Evolutionary conservation across 2,888 invertebrate genomes (phyloP), one percentile per base, ranked within the genome.

Genomic region (Brachyptera putata): DNA sequence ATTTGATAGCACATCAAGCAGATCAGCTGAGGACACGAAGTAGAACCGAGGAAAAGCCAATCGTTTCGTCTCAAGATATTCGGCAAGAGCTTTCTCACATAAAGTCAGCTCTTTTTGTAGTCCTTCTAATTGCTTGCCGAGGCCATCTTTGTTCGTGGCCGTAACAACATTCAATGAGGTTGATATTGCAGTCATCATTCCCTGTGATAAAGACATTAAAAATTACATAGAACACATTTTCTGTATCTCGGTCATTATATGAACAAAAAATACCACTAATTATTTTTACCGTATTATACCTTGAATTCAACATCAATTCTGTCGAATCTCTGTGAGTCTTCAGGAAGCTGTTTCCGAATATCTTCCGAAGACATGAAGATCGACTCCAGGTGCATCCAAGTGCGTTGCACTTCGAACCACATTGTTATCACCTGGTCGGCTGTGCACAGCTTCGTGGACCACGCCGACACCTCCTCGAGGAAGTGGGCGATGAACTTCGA

Each of bases 311-410:
- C 78, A 73, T 97, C 96, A 67, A 96, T 92, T 67, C 84, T 84
- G 76, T 95, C 92, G 75, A 97, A 97, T 71, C 96, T 81, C 57
- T 87, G 86, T 0, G 96, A 94, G 76, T 97, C 97, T 66, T 92
- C 89, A 1, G 97, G 96, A 57, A 97, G 77, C 73, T 97, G 95
- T 70, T 89, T 90, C 61, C 95, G 82, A 67, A 97, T 97, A 75
- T 97, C 97, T 74, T 97, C 95, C 0, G 96, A 95, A 66, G 95
- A 95, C 86, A 96, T 95, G 74, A 97, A 97, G 72, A 97, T 97
- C 69, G 95, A 95, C 77, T 97, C 96, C 63, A 97, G 81, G 76
- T 97, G 95, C 69, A 91, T 91, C 97, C 97, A 97, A 22, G 95
- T 95, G 60, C 96, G 80, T 77, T 97, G 97, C 24, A 97, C 95